Conservation (phyloP, 2,888 invertebrate genomes). For the Parasteatoda lunata region DNA sequence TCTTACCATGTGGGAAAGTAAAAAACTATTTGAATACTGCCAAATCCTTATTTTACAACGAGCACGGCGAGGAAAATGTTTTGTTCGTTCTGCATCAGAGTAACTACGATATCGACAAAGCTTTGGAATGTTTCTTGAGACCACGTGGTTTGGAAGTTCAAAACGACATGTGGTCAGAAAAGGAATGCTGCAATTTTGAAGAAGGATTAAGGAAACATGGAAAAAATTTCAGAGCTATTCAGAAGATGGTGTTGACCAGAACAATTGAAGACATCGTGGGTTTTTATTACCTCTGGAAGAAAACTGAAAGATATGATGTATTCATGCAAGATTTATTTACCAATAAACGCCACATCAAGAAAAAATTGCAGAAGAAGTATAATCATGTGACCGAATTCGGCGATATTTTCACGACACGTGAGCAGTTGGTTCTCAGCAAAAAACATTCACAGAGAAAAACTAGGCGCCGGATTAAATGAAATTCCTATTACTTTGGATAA, state of each 20-base stretch:
- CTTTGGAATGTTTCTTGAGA: not conserved
- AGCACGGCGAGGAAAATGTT: constrained; percentile 1
- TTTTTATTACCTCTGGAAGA: constrained; percentile 53
- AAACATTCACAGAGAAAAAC: not conserved
- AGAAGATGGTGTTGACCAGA: constrained; percentile 8
- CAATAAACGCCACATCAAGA: not conserved
- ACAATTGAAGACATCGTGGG: constrained; percentile 13
- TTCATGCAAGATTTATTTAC: constrained; percentile 8
- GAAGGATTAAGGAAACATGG: constrained; percentile 10
- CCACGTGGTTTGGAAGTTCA: not conserved
- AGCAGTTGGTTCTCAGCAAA: not conserved
- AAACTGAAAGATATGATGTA: constrained; percentile 29
- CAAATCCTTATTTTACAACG: not conserved
- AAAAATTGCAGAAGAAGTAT: constrained; percentile 7
- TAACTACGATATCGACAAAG: constrained; percentile 25
- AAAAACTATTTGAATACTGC: not conserved
- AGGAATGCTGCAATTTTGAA: constrained; percentile 14
- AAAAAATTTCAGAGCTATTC: constrained; percentile 20
- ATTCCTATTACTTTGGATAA: no score
- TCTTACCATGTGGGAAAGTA: constrained; percentile 11
- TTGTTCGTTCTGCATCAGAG: constrained; percentile 18
- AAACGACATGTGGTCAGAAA: constrained; percentile 4
- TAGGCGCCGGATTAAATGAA: no score
- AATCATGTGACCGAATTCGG: constrained; percentile 5
- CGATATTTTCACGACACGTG: not conserved